A percentile compares a stretch with the other conserved stretches of the same genome.
These are phyloP conservation scores for Halichoeres trimaculatus DNA, from an alignment of 2,113 vertebrate genomes.

Conservation along the genomic window DNA sequence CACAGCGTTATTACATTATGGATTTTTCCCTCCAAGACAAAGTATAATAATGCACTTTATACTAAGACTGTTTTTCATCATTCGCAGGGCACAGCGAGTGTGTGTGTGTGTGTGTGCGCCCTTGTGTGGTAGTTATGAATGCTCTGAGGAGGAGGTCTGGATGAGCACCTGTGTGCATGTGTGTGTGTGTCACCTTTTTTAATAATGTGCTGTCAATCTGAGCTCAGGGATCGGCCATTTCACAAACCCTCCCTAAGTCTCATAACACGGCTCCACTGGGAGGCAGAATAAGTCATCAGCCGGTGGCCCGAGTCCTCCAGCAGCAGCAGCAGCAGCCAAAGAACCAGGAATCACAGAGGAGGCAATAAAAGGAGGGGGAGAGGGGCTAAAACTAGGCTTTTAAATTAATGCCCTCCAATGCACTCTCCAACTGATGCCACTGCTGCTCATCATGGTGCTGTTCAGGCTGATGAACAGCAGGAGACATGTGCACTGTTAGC, in stretches of 20 bases:
- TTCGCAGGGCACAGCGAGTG: slow-evolving; percentile 43
- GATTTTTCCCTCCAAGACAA: slow-evolving; percentile 76
- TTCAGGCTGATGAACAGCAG: slow-evolving; percentile 6
- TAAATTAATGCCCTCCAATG: slow-evolving; percentile 43
- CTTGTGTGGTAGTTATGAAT: slow-evolving; percentile 27
- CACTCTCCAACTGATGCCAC: slow-evolving; percentile 16
- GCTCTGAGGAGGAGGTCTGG: slow-evolving; percentile 16
- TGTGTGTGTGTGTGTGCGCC: slow-evolving; percentile 47
- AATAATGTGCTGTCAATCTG: slow-evolving; percentile 83
- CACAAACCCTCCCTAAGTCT: slow-evolving; percentile 70
- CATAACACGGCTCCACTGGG: slow-evolving; percentile 73
- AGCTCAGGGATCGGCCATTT: slow-evolving; percentile 65
- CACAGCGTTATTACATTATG: slow-evolving; percentile 78
- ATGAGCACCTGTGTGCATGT: slow-evolving; percentile 43
- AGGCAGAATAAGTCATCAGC: slow-evolving; percentile 70
- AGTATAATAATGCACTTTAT: slow-evolving; percentile 78
- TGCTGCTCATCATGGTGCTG: slow-evolving; percentile 11
- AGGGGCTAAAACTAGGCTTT: slow-evolving; percentile 43
- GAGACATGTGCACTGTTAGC: background rate
- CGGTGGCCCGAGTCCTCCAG: slow-evolving; percentile 40
- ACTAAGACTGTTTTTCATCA: slow-evolving; percentile 76
- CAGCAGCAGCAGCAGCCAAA: background rate
- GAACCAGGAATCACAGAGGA: slow-evolving; percentile 55
- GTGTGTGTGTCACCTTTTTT: slow-evolving; percentile 67
- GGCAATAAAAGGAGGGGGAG: slow-evolving; percentile 60